Base-by-base conservation (phyloP, 2,797 vertebrate genomes). In the Pelobates cultripes region DNA sequence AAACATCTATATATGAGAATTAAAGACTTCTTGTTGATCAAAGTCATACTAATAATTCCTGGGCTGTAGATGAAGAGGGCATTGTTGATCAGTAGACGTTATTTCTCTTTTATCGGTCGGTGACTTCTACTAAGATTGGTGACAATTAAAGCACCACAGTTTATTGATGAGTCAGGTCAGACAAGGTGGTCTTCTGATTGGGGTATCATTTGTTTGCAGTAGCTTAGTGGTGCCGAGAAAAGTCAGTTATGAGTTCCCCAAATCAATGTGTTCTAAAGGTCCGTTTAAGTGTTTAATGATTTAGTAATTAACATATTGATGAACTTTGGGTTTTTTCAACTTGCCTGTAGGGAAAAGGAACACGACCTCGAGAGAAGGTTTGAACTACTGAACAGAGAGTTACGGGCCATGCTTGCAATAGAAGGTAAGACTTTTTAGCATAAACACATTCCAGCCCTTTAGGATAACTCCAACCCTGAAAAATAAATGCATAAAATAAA, bases 281-380 rank as follows among this genome's bases (percentile, higher is more conserved):
- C 96, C 94, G 95, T 97, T 96, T 95, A 96, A 98, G 96, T 93
- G 94, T 95, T 96, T 99, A 99, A 99, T 99, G 97, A 99, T 99
- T 98, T 97, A 95, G 95, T 97, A 94, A 99, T 99, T 99, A 99
- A 95, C 96, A 97, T 99, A 99, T 99, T 97, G 97, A 99, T 98
- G 96, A 97, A 96, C 96, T 97, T 97, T 96, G 93, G 85, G 5
- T 86, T 95, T 95, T 94, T 95, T 94, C 94, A 71, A 84, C 82
- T 84, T 72, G 82, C 82, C 82, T 84, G 79, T 95, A 99, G 98
- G 97, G 98, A 99, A 95, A 99, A 98, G 89, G 98, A 99, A 91
- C 97, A 99, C 77, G 98, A 99, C 95, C 96, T 99, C 91, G 98
- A 99, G 95, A 95, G 98, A 88, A 93, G 97, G 90, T 99, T 98